Conservation (phyloP, 2,888 invertebrate genomes). For the Chrysodeixis includens region DNA sequence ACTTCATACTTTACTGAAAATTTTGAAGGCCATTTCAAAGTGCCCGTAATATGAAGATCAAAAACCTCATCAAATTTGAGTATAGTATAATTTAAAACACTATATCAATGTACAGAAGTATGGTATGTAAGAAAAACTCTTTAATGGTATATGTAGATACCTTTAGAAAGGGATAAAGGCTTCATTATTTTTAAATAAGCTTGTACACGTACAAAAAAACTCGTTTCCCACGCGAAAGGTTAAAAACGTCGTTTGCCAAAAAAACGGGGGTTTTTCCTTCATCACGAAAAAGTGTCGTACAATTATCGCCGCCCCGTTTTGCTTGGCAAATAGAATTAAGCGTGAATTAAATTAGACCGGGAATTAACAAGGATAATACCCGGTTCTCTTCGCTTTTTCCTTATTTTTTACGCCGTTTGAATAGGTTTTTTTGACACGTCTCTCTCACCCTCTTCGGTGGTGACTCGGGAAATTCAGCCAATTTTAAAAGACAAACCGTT, state of each 20-base stretch:
- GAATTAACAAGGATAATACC: slow-evolving; percentile 88
- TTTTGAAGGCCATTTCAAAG: background rate
- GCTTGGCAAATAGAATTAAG: slow-evolving; percentile 88
- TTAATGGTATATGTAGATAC: slow-evolving; percentile 11
- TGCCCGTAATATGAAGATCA: background rate
- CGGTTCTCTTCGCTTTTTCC: slow-evolving; percentile 80
- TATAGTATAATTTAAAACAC: background rate
- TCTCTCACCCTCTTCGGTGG: slow-evolving; percentile 54
- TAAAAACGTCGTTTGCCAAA: slow-evolving; percentile 67
- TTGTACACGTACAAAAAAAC: slow-evolving; percentile 55
- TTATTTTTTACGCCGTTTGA: slow-evolving; percentile 78
- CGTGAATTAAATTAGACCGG: slow-evolving; percentile 87
- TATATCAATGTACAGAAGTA: background rate
- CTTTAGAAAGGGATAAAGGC: slow-evolving; percentile 35
- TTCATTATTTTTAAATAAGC: slow-evolving; percentile 52
- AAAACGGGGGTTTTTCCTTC: slow-evolving; percentile 72
- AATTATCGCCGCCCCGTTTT: slow-evolving; percentile 88
- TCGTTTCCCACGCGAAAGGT: slow-evolving; percentile 77
- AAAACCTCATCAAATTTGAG: background rate
- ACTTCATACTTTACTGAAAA: background rate
- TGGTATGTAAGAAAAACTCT: slow-evolving; percentile 14
- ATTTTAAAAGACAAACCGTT: slow-evolving; percentile 68
- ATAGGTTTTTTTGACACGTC: slow-evolving; percentile 71
- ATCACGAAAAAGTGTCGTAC: slow-evolving; percentile 81
- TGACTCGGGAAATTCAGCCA: slow-evolving; percentile 56